Evolutionary conservation across 2,888 invertebrate species (phyloP), one percentile per base, ranked within the genome.

Genomic region (Campoplex nolae): DNA sequence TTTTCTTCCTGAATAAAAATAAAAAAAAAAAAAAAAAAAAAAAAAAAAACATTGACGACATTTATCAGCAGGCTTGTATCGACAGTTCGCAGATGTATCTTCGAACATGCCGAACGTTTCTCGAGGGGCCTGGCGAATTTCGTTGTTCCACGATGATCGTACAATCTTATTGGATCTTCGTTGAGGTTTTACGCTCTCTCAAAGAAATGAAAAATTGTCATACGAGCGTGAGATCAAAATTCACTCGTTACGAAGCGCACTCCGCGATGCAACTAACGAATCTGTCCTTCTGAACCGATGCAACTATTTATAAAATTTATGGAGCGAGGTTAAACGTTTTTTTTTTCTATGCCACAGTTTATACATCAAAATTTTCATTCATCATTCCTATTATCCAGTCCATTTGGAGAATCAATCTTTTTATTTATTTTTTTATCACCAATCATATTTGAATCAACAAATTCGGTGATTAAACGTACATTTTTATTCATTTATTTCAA

Each of bases 261-360:
- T 23, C 23, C 4, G 35, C 28, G 18, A 28, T 70, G 16, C 62
- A n/a, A 62, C 32, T 54, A 71, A 79, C 28, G 32, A 28, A 58
- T 76, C 56, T 38, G 83, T 79, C 83, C 79, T 83, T 83, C 83
- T 65, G 4, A 74, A 67, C 54, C 71, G 83, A 79, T 78, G 38
- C 35, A 48, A 62, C 62, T 28, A 79, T 79, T 68, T 70, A 71
- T 70, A 48, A 77, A 68, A 71, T 42, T 65, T 81, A 58, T 76
- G 56, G 85, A 85, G 56, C 85, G 71, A 85, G 81, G 75, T 28
- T 75, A 9, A 16, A 28, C 58, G 38, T 42, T 42, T 58, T 58
- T 56, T 38, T 38, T 23, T 38, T 38, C 51, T 54, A 51, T 73
- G 68, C 23, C 23, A 42, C 68, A 68, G 35, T 68, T 38, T 6